These are phyloP conservation scores for Crotalus tigris DNA, from an alignment of 2,113 vertebrate species.

Conservation along the genomic window DNA sequence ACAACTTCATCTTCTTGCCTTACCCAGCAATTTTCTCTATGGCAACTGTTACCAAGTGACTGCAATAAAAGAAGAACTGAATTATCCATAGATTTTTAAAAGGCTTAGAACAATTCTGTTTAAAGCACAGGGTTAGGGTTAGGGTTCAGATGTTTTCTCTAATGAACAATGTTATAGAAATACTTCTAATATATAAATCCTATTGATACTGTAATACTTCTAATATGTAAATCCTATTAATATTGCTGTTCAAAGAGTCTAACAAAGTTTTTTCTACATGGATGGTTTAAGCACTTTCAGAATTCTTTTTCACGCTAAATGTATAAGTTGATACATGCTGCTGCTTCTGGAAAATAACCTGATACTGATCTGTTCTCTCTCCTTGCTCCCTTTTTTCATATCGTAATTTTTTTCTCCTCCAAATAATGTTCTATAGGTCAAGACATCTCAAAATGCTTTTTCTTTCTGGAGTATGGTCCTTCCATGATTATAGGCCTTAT, in stretches of 20 bases:
- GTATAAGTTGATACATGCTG: not conserved
- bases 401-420: not conserved
- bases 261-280: not conserved
- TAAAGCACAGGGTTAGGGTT: not conserved
- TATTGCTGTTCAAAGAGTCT: not conserved
- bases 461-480: not conserved
- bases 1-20: not conserved
- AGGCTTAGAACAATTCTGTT: not conserved
- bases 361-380: not conserved
- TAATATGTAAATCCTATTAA: not conserved
- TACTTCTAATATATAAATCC: not conserved
- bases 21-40: not conserved
- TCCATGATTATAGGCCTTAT: not conserved
- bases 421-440: not conserved
- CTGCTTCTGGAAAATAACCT: not conserved
- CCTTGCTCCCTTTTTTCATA: not conserved
- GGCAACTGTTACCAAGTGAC: not conserved
- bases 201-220: not conserved
- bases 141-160: not conserved
- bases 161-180: not conserved
- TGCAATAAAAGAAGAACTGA: not conserved
- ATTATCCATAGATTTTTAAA: not conserved
- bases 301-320: not conserved
- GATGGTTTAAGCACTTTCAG: not conserved
- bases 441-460: not conserved